Percentiles rank a stretch among this genome's conserved stretches.
Evolutionary conservation across 2,888 invertebrate genomes (phyloP).

Genomic region (Willowsia nigromaculata): DNA sequence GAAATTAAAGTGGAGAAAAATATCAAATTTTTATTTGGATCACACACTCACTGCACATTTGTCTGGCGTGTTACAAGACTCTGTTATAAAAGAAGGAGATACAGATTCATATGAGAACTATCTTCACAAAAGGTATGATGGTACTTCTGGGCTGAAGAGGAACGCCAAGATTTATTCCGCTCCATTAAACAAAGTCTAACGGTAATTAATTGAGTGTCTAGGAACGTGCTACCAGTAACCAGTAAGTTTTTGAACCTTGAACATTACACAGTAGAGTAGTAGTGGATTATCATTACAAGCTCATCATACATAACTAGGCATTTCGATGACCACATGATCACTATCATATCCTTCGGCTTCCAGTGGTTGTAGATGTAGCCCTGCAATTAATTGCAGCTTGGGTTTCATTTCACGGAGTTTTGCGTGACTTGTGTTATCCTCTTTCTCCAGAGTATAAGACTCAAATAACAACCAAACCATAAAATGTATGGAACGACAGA

Average conservation of each 20-base stretch:
- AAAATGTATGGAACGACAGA: neutral
- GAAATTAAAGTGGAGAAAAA: neutral
- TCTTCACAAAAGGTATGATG: neutral
- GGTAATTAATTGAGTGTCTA: constrained; percentile 46
- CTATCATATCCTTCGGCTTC: neutral
- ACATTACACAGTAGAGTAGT: neutral
- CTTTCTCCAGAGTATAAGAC: no score
- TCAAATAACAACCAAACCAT: neutral
- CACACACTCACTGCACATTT: neutral
- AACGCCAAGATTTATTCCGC: constrained; percentile 43
- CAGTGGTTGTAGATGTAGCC: neutral
- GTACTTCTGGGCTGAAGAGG: no score
- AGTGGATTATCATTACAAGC: constrained; percentile 5
- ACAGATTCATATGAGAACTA: neutral
- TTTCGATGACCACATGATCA: neutral
- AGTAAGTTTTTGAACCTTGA: neutral
- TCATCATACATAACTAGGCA: neutral
- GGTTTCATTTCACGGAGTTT: neutral
- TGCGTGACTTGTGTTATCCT: neutral
- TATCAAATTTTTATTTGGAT: neutral
- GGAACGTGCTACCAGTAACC: neutral
- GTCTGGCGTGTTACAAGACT: neutral
- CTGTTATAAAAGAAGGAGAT: neutral
- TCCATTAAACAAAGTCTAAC: constrained; percentile 39
- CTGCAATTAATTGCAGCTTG: constrained; percentile 3